Conservation (phyloP, 2,888 invertebrate species). For the Trisateles emortualis region DNA sequence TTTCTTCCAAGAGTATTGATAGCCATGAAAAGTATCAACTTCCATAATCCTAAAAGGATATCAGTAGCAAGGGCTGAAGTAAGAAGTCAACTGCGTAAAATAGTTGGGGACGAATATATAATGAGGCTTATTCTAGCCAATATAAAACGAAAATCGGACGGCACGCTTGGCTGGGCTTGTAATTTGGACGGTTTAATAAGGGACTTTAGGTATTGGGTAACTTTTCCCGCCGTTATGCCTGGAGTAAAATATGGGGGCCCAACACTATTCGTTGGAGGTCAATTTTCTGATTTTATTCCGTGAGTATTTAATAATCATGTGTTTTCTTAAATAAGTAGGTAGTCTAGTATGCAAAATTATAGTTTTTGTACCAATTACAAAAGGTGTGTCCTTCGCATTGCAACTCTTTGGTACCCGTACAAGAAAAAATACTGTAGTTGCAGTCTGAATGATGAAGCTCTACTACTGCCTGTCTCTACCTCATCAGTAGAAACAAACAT, state of each 20-base stretch:
- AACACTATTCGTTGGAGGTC: constrained; percentile 94
- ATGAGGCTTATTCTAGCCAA: constrained; percentile 84
- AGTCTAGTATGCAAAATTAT: no score
- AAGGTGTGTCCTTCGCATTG: no score
- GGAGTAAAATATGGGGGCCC: constrained; percentile 86
- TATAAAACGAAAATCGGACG: constrained; percentile 75
- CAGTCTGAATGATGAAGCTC: no score
- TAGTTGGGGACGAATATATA: constrained; percentile 83
- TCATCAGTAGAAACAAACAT: no score
- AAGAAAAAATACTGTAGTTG: no score
- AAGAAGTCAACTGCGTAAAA: constrained; percentile 54
- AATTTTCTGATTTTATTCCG: constrained; percentile 92
- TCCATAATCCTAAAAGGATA: constrained; percentile 57
- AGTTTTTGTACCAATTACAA: no score
- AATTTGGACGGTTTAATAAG: constrained; percentile 90
- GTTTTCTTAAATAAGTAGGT: no score
- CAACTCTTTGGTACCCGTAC: no score
- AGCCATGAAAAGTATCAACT: constrained; percentile 67
- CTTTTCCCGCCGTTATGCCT: constrained; percentile 85
- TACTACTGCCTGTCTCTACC: no score
- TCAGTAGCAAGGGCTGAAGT: constrained; percentile 54
- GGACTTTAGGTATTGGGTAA: constrained; percentile 87
- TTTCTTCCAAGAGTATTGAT: constrained; percentile 88
- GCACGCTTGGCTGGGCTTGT: constrained; percentile 89
- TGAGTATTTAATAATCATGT: constrained; percentile 71